phyloP scores from a whole-genome alignment of 2,888 invertebrate genomes.

The Zygaena filipendulae region DNA sequence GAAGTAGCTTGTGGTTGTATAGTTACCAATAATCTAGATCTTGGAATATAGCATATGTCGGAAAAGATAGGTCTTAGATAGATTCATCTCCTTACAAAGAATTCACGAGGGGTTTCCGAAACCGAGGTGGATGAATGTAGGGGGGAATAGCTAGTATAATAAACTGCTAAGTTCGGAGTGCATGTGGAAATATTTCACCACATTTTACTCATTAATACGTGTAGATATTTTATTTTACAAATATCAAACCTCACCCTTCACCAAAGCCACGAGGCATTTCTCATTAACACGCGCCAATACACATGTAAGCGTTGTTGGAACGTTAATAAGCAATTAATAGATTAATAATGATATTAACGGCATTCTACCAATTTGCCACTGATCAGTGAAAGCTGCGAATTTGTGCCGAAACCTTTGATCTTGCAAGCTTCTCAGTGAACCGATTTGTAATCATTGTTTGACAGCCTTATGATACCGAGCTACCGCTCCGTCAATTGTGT shows the following conservation, averaged over 20 bases:
- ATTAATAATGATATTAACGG: constrained; percentile 59
- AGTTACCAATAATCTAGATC: too few species aligned
- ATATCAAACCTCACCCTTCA: constrained; percentile 20
- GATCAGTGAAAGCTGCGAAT: too few species aligned
- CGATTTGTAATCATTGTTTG: constrained; percentile 51
- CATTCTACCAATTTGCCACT: constrained; percentile 49
- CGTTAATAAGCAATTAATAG: constrained; percentile 64
- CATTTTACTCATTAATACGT: too few species aligned
- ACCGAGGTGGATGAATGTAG: too few species aligned
- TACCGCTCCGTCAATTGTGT: constrained; percentile 27
- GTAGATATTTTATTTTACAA: constrained; percentile 12
- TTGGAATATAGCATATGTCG: too few species aligned
- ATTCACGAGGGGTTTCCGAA: too few species aligned
- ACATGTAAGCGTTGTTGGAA: constrained; percentile 38
- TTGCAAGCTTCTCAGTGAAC: constrained; percentile 34
- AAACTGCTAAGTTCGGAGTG: too few species aligned
- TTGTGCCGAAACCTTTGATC: constrained; percentile 55
- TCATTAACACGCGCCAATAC: constrained; percentile 46
- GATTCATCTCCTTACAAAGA: too few species aligned
- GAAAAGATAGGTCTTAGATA: too few species aligned
- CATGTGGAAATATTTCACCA: too few species aligned
- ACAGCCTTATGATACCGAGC: constrained; percentile 35
- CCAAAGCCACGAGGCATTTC: constrained; percentile 41
- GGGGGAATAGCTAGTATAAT: too few species aligned
- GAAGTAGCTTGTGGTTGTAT: too few species aligned